Evolutionary conservation across 2,888 invertebrate genomes (phyloP).

Genomic region (Andrena marginata): DNA sequence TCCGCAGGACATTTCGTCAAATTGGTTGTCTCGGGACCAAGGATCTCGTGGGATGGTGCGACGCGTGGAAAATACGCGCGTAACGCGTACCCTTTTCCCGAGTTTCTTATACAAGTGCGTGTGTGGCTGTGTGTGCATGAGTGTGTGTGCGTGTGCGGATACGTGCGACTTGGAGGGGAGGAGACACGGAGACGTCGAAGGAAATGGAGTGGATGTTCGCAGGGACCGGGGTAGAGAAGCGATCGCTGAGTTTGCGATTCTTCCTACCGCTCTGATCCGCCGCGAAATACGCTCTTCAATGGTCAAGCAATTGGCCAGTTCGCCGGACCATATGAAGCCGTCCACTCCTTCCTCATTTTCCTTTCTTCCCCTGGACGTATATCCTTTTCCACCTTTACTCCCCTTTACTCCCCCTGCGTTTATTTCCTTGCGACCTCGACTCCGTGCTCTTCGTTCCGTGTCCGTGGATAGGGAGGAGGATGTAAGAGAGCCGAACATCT

Average conservation of each 20-base stretch:
- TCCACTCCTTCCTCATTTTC: conserved; percentile 69
- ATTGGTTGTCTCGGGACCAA: conserved; percentile 34
- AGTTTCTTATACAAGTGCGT: neutral
- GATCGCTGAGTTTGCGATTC: conserved; percentile 77
- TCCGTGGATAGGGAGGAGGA: conserved; percentile 40
- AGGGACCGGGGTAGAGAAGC: conserved; percentile 75
- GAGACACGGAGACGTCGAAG: conserved; percentile 48
- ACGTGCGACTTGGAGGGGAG: conserved; percentile 14
- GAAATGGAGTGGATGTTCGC: conserved; percentile 73
- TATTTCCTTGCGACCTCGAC: conserved; percentile 54
- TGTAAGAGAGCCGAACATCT: neutral
- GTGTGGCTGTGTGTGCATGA: neutral
- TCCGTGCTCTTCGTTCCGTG: conserved; percentile 65
- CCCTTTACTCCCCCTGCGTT: conserved; percentile 27
- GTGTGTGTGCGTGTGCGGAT: neutral
- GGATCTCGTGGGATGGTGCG: conserved; percentile 43
- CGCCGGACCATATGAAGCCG: conserved; percentile 79
- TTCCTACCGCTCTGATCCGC: conserved; percentile 77
- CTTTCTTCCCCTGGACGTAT: conserved; percentile 32
- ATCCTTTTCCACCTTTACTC: conserved; percentile 42
- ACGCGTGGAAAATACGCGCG: conserved; percentile 38
- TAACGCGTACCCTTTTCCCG: conserved; percentile 12
- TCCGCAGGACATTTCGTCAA: conserved; percentile 39
- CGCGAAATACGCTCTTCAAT: conserved; percentile 78
- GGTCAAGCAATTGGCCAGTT: conserved; percentile 83